phyloP scores from a whole-genome alignment of 2,888 invertebrate species.

The Cecidostiba fungosa region DNA sequence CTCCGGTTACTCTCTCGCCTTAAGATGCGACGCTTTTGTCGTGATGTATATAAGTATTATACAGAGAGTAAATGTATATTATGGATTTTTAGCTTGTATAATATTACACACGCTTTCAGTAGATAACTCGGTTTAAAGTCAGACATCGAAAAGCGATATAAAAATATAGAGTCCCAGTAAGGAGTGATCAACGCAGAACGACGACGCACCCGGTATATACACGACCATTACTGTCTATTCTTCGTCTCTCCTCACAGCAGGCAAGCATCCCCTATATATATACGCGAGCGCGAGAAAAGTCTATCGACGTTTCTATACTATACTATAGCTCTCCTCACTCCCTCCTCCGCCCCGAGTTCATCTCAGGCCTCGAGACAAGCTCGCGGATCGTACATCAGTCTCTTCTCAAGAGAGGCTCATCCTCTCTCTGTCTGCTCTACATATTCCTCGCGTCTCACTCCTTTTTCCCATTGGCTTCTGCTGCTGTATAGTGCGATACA shows the following conservation, averaged over 20 bases:
- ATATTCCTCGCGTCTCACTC: slow-evolving; percentile 8
- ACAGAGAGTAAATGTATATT: no score
- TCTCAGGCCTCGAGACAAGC: slow-evolving; percentile 9
- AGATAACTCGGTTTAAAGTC: no score
- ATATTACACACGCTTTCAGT: no score
- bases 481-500: not conserved
- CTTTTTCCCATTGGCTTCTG: not conserved
- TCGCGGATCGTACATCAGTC: slow-evolving; percentile 39
- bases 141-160: no score
- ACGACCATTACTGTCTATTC: slow-evolving; percentile 35
- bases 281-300: slow-evolving; percentile 35
- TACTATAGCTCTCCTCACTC: not conserved
- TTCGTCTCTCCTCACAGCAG: not conserved
- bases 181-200: no score
- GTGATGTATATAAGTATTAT: no score
- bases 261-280: not conserved
- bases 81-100: no score
- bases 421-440: slow-evolving; percentile 12
- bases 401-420: slow-evolving; percentile 32
- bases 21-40: not conserved
- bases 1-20: slow-evolving; percentile 30
- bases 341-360: not conserved
- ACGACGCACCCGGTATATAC: not conserved
- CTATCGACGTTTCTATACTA: slow-evolving; percentile 43
- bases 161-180: no score